Evolutionary conservation across 2,797 vertebrate genomes (phyloP), one percentile per base, ranked within the genome.

Genomic region (Uromys caudimaculatus): DNA sequence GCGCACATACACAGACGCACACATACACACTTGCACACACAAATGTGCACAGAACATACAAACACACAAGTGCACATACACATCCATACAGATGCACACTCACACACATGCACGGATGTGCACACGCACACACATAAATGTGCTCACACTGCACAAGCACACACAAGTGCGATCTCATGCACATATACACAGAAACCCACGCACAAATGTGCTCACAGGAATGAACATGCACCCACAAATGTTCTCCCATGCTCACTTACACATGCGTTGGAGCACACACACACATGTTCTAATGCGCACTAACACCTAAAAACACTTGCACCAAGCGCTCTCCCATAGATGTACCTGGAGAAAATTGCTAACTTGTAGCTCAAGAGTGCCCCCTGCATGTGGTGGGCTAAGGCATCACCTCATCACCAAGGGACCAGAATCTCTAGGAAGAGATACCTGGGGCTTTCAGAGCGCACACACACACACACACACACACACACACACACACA

Each of bases 401-500:
- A 47, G 67, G 38, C 5, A 44, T 54, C 23, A 1, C 41, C 1
- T 2, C 29, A 2, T 9, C 11, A 24, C 47, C 56, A n/a, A 62
- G 41, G 47, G 58, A n/a, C 29, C 19, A 5, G 17, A 56, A 44
- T 44, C 38, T 50, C 38, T 13, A 52, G 62, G 14, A 44, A 60
- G 9, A 44, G 23, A 35, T 58, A 16, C 44, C 14, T 7, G 9
- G 75, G 84, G 62, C 13, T 84, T 83, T 86, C 21, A 0, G 35
- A n/a, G 71, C 44, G 9, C 13, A 0, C 8, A 2, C 13, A 8
- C 23, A 21, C n/a, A 16, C 12, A 6, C n/a, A 23, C 23, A 67
- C 50, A 6, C 17, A 1, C 11, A 3, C 56, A 12, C 21, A 1
- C 12, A 6, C 54, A 12, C 19, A 1, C 12, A 4, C 41, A 6